Base-by-base conservation (phyloP, 2,113 vertebrate genomes). In the Oryzias javanicus region DNA sequence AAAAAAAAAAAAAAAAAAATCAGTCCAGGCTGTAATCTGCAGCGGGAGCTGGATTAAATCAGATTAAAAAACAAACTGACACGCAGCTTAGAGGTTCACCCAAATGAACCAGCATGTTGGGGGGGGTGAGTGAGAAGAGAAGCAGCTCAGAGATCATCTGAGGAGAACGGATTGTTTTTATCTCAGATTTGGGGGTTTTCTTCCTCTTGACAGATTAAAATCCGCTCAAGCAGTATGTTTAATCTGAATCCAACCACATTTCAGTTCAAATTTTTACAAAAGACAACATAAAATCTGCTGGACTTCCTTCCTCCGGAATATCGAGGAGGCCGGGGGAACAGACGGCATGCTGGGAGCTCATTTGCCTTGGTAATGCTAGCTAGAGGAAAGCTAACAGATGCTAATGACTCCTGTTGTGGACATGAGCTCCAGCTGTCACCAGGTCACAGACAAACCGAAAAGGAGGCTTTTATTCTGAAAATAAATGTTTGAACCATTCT, bases 191-290 rank as follows among this genome's bases (percentile, higher is more conserved):
- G 44, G 45, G 59, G 49, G 24, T 16, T 64, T 71, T 59, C 47
- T 48, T 19, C 50, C 14, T 18, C 17, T 4, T 70, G 40, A 59
- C 60, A 59, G 49, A 71, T 71, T 59, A 53, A 53, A 71, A 20
- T 25, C 18, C 27, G 49, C 1, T n/a, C n/a, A 49, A 40, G 27
- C 18, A 47, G 48, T 59, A 55, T 42, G 29, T 53, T 14, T 51
- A 14, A 50, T 22, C 5, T 16, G 27, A 51, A 6, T 52, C 25
- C 25, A n/a, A 35, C 7, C 15, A 5, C 42, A 22, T 17, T 19
- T 55, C 17, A 46, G 1, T 35, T 18, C n/a, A n/a, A n/a, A 24
- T 14, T 51, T 50, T 63, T 53, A 12, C 10, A 6, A 44, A 14
- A 29, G 24, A 16, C 46, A 4, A 15, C 35, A 45, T 14, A 49